Conservation (phyloP, 2,888 invertebrate genomes). For the Melanophora roralis region DNA sequence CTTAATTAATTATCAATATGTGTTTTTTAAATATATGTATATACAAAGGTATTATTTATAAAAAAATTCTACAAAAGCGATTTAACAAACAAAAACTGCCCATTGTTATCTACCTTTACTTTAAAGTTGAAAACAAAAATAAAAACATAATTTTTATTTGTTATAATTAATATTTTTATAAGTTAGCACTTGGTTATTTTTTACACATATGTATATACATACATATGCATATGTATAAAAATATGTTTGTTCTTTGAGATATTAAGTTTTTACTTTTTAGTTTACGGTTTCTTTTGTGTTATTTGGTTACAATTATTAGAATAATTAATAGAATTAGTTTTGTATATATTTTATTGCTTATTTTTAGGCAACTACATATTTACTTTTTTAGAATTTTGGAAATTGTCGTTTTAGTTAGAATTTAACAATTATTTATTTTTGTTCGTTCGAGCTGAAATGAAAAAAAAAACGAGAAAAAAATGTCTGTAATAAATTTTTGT, state of each 20-base stretch:
- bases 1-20: not conserved
- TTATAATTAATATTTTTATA: slow-evolving; percentile 21
- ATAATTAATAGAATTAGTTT: slow-evolving; percentile 2
- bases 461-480: too few relatives aligned
- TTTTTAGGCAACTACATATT: slow-evolving; percentile 57
- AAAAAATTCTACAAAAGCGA: slow-evolving; percentile 31
- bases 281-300: not conserved
- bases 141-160: not conserved
- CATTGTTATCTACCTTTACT: slow-evolving; percentile 1
- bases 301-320: slow-evolving; percentile 1
- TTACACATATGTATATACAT: too few relatives aligned
- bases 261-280: not conserved
- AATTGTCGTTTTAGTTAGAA: not conserved
- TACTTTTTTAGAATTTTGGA: slow-evolving; percentile 22
- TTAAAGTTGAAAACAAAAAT: slow-evolving; percentile 1
- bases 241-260: slow-evolving; percentile 23
- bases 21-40: not conserved
- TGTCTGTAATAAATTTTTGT: too few relatives aligned
- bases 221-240: not conserved
- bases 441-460: slow-evolving; percentile 38
- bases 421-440: slow-evolving; percentile 11
- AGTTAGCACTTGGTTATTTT: slow-evolving; percentile 45
- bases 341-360: slow-evolving; percentile 54
- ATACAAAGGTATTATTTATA: not conserved
- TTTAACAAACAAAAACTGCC: slow-evolving; percentile 18